phyloP scores from a whole-genome alignment of 1,140 invertebrate genomes.

The Aplysia californica region DNA sequence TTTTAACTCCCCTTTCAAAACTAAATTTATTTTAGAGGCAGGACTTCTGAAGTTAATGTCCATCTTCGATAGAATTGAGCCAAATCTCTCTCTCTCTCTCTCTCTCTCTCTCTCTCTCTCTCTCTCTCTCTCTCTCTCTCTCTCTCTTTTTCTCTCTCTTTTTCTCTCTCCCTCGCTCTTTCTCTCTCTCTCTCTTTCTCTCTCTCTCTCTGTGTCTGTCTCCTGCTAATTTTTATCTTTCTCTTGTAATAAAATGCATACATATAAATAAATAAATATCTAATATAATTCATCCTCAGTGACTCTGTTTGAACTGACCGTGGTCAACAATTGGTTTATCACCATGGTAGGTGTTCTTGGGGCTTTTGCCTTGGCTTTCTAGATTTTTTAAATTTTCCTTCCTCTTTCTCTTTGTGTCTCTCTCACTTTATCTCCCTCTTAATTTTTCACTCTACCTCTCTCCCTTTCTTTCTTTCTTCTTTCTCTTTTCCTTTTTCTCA shows the following conservation, averaged over 20 bases:
- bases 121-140: not conserved
- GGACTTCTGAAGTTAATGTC: too few species aligned
- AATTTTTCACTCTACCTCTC: not conserved
- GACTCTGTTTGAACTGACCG: constrained; percentile 90
- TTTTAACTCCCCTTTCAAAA: too few species aligned
- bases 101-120: not conserved
- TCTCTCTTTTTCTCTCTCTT: not conserved
- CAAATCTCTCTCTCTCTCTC: too few species aligned
- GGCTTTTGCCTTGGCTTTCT: constrained; percentile 75
- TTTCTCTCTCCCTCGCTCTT: too few species aligned
- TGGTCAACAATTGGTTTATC: constrained; percentile 89
- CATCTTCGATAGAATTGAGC: too few species aligned
- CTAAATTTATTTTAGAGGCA: too few species aligned
- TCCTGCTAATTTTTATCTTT: not conserved
- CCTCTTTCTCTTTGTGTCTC: not conserved
- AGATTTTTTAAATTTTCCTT: too few species aligned
- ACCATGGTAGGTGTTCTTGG: constrained; percentile 83
- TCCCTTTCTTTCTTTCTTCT: not conserved
- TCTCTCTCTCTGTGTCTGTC: not conserved
- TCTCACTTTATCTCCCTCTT: not conserved
- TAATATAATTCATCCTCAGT: too few species aligned
- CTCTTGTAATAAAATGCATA: not conserved
- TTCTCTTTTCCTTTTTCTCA: not conserved
- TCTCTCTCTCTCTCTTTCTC: not conserved
- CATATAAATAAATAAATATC: too few species aligned